Percentiles rank a stretch among this genome's conserved stretches.
These are phyloP conservation scores for Cnemophilus loriae DNA, from an alignment of 2,113 vertebrate genomes.

Conservation along the genomic window DNA sequence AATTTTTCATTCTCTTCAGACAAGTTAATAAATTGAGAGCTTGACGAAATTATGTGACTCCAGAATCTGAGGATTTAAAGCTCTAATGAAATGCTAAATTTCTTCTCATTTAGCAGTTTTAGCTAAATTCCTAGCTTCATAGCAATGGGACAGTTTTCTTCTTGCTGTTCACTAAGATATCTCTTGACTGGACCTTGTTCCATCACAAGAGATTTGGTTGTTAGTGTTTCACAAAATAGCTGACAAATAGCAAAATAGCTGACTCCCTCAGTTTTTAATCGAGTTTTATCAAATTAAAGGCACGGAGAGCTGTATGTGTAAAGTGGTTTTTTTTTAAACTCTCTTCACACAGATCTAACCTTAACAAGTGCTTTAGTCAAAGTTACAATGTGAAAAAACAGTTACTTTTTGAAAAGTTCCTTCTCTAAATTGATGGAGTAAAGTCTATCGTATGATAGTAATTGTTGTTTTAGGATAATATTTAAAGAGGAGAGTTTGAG, in stretches of 20 bases:
- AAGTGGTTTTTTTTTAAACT: background rate
- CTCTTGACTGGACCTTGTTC: background rate
- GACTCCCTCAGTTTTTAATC: background rate
- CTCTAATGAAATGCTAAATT: background rate
- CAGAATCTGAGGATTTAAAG: background rate
- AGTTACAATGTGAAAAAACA: background rate
- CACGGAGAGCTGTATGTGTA: background rate
- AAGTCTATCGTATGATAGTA: background rate
- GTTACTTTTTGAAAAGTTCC: background rate
- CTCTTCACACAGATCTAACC: background rate
- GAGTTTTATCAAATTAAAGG: background rate
- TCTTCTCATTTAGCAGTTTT: too few relatives aligned
- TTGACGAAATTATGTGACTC: background rate
- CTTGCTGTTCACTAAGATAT: background rate
- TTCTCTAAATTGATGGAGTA: background rate
- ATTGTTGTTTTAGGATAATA: background rate
- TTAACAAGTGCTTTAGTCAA: background rate
- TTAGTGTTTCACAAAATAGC: background rate
- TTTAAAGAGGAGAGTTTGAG: background rate
- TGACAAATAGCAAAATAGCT: background rate
- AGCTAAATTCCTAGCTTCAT: background rate
- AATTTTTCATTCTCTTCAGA: background rate
- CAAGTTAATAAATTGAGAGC: background rate
- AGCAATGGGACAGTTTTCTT: background rate
- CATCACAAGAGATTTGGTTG: background rate